Evolutionary conservation across 1,140 invertebrate genomes (phyloP).

Genomic region (Tetranychus cinnabarinus): DNA sequence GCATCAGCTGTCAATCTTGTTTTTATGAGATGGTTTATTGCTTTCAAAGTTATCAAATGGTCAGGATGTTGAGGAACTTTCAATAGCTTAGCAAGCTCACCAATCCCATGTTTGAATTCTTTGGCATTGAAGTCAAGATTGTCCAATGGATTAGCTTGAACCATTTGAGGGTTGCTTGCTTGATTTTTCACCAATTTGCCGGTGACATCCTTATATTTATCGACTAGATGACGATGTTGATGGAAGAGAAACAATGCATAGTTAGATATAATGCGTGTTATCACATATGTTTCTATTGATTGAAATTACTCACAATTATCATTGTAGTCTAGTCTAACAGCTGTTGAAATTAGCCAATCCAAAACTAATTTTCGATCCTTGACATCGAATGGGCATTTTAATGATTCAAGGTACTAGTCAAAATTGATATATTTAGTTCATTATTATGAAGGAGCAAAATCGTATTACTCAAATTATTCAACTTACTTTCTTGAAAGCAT

Average conservation of each 20-base stretch:
- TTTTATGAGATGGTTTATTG: slow-evolving; percentile 10
- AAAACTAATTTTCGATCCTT: slow-evolving; percentile 33
- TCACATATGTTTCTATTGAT: not conserved
- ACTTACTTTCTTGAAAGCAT: slow-evolving; percentile 30
- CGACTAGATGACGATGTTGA: not conserved
- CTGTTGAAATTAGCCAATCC: slow-evolving; percentile 64
- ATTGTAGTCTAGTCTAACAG: slow-evolving; percentile 52
- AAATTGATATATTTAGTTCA: slow-evolving; percentile 1
- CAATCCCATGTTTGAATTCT: slow-evolving; percentile 57
- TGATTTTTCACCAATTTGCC: slow-evolving; percentile 24
- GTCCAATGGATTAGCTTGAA: slow-evolving; percentile 42
- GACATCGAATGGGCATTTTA: slow-evolving; percentile 35
- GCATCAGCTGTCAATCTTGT: not conserved
- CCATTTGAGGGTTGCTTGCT: slow-evolving; percentile 31
- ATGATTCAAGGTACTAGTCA: slow-evolving; percentile 40
- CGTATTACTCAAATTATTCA: not conserved
- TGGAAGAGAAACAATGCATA: not conserved
- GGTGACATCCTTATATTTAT: slow-evolving; percentile 3
- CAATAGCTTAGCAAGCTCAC: slow-evolving; percentile 44
- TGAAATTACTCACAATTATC: slow-evolving; percentile 39
- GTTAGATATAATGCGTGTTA: not conserved
- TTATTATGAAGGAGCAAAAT: not conserved
- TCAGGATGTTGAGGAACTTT: slow-evolving; percentile 55
- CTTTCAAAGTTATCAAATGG: slow-evolving; percentile 44
- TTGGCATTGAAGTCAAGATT: slow-evolving; percentile 54